Conservation (phyloP, 2,797 vertebrate species). For the Mus minutoides region DNA sequence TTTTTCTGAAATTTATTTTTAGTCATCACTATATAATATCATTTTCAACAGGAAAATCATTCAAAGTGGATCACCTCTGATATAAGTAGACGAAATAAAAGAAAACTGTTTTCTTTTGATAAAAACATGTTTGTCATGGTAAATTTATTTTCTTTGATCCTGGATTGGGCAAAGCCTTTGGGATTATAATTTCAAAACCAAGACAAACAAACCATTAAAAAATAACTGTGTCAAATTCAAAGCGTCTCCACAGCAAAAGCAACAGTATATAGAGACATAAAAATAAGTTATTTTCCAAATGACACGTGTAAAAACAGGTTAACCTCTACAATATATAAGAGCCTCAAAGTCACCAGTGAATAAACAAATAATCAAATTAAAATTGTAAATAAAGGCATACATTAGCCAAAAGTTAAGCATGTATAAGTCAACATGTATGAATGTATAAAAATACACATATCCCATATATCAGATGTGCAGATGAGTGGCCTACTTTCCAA, state of each 20-base stretch:
- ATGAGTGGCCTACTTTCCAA: accelerated
- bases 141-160: background rate
- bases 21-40: background rate
- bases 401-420: background rate
- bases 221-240: background rate
- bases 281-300: background rate
- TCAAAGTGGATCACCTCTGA: background rate
- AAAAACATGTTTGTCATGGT: background rate
- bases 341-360: background rate
- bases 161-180: background rate
- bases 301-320: background rate
- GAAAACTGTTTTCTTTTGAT: background rate
- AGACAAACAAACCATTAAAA: background rate
- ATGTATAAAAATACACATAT: too few relatives aligned
- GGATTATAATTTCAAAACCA: background rate
- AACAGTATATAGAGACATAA: background rate
- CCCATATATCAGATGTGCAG: background rate
- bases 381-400: background rate
- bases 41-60: conserved; percentile 15
- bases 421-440: background rate
- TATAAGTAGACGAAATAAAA: background rate
- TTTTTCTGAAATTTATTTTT: background rate
- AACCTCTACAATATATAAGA: background rate
- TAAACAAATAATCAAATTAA: background rate
- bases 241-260: background rate